Evolutionary conservation across 2,797 vertebrate species (phyloP), one percentile per base, ranked within the genome.

Genomic region (Sciurus carolinensis): DNA sequence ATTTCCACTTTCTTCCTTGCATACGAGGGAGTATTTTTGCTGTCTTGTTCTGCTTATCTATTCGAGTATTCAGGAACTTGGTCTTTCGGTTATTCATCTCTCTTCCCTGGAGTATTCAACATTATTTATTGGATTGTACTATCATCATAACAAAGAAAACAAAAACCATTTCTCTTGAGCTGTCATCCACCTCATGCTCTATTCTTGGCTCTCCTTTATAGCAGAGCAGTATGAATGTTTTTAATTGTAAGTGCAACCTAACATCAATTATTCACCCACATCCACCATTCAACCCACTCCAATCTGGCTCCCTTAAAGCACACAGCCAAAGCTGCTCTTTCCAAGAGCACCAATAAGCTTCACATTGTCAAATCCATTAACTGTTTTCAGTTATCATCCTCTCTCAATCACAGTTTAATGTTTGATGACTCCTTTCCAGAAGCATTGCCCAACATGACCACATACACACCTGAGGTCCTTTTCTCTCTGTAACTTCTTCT

Each of bases 171-270:
- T 44, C 14, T 87, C 39, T 39, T 72, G 26, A 91, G 15, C 18
- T 77, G 24, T 39, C 13, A 67, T 71, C 36, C 28, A 75, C 54
- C 2, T 26, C 36, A 28, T 5, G 3, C 13, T 33, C 39, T 33
- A 22, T 85, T 59, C 72, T 85, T 85, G 75, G 7, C 52, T 85
- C 12, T 91, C 36, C 47, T 90, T 94, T 50, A 82, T 4, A 64
- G 26, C 36, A 15, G 57, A 67, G 22, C 11, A 92, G 42, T 47
- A 2, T 50, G 44, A 67, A 82, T 67, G 30, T 80, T 88, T 91
- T 87, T 62, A 82, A 83, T 87, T 75, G 77, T 86, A 79, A 94
- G 50, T 57, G 30, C 47, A 91, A 95, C 36, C 30, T 36, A 42
- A 42, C 12, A 3, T 44, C 39, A 52, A 4, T 72, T 39, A 28